Base-by-base conservation (phyloP, 2,797 vertebrate genomes). In the Philypnodon macrostomus region DNA sequence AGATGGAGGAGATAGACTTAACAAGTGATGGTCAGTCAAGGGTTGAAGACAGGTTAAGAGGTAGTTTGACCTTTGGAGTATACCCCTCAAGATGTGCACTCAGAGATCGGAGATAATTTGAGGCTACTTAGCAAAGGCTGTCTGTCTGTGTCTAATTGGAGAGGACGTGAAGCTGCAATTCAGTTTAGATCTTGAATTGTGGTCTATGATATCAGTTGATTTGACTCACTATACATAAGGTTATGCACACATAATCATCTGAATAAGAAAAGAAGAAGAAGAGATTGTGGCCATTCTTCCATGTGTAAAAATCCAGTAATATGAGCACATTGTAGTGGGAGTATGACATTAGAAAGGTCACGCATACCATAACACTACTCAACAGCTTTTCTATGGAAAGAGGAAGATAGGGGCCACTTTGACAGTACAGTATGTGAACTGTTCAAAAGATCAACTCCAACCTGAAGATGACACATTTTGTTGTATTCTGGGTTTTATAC, bases 11-110 rank as follows among this genome's bases (percentile, higher is more conserved):
- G 73, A 80, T 79, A 69, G 68, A 66, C 19, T 57, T 70, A 51
- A 71, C 67, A 67, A 76, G 67, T 68, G 64, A 57, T 47, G 45
- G 80, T 64, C 81, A 83, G 80, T 85, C 86, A 84, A 84, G 80
- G 81, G 84, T 52, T 58, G 72, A n/a, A n/a, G 73, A 73, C 46
- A 60, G 49, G 53, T 63, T 31, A 24, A 48, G 47, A 59, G 65
- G 71, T 70, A 14, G 54, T 67, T 66, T 74, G 62, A 81, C 63
- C 62, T 30, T 47, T 47, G 13, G 61, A 56, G 44, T 47, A n/a
- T n/a, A 51, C 47, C 26, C 41, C 47, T n/a, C n/a, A 18, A 68
- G 47, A 63, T 13, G 4, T 32, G 45, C 57, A 57, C 52, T 33
- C n/a, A 56, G 34, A 29, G 30, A 71, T 35, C 44, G 44, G 54